A percentile compares a stretch with the other conserved stretches of the same genome.
These are phyloP conservation scores for Zaprionus gabonicus DNA, from an alignment of 1,140 invertebrate genomes.

Conservation along the genomic window DNA sequence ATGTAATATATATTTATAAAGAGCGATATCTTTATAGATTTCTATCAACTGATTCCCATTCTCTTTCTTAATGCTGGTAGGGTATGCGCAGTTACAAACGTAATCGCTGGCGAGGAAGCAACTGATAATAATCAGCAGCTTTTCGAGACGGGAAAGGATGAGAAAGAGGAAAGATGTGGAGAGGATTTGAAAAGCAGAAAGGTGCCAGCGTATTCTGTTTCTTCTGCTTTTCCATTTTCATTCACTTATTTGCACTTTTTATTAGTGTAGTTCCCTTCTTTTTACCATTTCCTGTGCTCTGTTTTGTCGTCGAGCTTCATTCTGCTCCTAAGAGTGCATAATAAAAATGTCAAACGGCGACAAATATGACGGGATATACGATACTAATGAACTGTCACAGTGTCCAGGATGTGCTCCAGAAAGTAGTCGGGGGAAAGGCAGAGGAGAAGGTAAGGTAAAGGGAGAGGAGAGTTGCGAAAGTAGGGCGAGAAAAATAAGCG, in stretches of 20 bases:
- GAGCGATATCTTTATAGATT: too few relatives aligned
- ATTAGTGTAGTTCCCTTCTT: conserved; percentile 21
- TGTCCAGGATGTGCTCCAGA: conserved; percentile 27
- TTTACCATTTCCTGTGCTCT: conserved; percentile 17
- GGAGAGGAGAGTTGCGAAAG: not conserved
- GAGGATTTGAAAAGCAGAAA: not conserved
- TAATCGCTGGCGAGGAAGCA: conserved; percentile 1
- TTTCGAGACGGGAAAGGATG: not conserved
- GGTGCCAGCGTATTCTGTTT: not conserved
- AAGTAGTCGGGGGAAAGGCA: not conserved
- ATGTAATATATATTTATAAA: too few relatives aligned
- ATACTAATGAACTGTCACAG: conserved; percentile 70
- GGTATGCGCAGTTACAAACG: conserved; percentile 15
- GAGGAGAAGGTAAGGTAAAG: not conserved
- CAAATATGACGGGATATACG: conserved; percentile 68
- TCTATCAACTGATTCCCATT: too few relatives aligned
- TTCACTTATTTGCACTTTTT: conserved; percentile 29
- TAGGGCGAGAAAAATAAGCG: conserved; percentile 19
- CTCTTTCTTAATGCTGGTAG: not conserved
- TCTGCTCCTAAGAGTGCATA: conserved; percentile 41
- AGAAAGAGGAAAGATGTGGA: not conserved
- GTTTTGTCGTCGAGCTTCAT: conserved; percentile 19
- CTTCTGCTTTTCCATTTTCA: not conserved
- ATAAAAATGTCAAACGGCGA: conserved; percentile 71
- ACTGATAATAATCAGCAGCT: conserved; percentile 21